Evolutionary conservation across 1,140 invertebrate species (phyloP), one percentile per base, ranked within the genome.

Genomic region (Drosophila sp.): DNA sequence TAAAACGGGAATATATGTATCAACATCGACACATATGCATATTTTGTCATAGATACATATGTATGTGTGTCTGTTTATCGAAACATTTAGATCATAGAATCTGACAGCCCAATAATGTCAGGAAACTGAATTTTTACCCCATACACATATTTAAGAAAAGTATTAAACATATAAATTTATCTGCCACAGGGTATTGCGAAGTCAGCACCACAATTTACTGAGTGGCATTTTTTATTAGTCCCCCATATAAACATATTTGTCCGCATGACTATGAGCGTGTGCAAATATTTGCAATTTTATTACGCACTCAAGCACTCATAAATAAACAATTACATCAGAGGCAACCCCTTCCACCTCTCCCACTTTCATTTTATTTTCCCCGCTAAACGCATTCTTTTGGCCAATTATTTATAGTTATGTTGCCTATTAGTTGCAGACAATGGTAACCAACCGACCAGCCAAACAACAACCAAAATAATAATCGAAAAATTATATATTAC

Each of bases 241-340:
- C 66, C 55, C 55, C 17, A 40, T 56, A 69, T 11, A 32, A n/a
- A n/a, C 8, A 25, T 67, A 55, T 68, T 50, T 67, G 55, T 55
- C 38, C 40, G 35, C 41, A 57, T 73, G 79, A 11, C 8, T 38
- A n/a, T 38, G 35, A 38, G 35, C 72, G 83, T 89, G 85, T 79
- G 85, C 80, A 89, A 89, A 89, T 89, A 90, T 90, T 90, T 89
- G 84, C 90, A 89, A 89, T 89, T 89, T 84, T 89, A 89, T 89
- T 89, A 89, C 84, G 84, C 84, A 89, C 84, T 89, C 80, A 89
- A 89, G 85, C 60, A 76, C 80, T 90, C 84, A 89, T 89, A 89
- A 89, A 89, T 89, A 89, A 89, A 89, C 84, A 89, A 89, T 89
- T 89, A 89, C 85, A 80, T 72, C 74, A 40, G 58, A 29, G 40